Percentiles rank a stretch among this genome's conserved stretches.
These are phyloP conservation scores for Hymenopus coronatus DNA, from an alignment of 2,888 invertebrate species.

Conservation along the genomic window DNA sequence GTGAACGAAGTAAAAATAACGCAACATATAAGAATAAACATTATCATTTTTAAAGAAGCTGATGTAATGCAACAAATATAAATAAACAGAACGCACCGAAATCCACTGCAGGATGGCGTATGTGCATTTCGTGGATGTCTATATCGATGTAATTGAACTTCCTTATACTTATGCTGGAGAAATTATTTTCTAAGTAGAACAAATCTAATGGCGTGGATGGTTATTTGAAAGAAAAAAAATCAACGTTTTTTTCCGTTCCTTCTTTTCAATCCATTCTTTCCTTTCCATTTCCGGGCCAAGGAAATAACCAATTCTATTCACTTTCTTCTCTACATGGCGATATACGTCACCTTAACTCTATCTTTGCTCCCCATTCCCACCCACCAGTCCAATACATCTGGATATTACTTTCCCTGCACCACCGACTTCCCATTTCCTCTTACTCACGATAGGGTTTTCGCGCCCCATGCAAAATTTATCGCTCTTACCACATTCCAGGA, in stretches of 20 bases:
- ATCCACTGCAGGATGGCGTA: no score
- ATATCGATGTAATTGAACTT: not conserved
- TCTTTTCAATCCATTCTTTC: not conserved
- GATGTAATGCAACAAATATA: no score
- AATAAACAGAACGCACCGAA: no score
- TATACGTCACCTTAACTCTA: conserved; percentile 9
- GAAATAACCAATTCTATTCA: conserved; percentile 5
- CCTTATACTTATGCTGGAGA: not conserved
- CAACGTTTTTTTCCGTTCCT: not conserved
- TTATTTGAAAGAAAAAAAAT: not conserved
- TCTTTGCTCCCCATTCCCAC: not conserved
- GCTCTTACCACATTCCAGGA: conserved; percentile 3
- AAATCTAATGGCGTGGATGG: not conserved
- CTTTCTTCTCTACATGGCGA: not conserved
- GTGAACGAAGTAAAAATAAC: no score
- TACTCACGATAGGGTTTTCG: conserved; percentile 16
- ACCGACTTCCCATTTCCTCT: not conserved
- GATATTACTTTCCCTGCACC: not conserved
- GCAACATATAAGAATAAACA: no score
- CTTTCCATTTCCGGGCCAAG: not conserved
- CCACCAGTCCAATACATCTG: conserved; percentile 2
- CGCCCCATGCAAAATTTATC: conserved; percentile 15
- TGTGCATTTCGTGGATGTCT: no score
- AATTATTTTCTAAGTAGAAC: not conserved
- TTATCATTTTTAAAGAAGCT: no score